phyloP scores from a whole-genome alignment of 2,888 invertebrate genomes.

The Allolobophora icterica region DNA sequence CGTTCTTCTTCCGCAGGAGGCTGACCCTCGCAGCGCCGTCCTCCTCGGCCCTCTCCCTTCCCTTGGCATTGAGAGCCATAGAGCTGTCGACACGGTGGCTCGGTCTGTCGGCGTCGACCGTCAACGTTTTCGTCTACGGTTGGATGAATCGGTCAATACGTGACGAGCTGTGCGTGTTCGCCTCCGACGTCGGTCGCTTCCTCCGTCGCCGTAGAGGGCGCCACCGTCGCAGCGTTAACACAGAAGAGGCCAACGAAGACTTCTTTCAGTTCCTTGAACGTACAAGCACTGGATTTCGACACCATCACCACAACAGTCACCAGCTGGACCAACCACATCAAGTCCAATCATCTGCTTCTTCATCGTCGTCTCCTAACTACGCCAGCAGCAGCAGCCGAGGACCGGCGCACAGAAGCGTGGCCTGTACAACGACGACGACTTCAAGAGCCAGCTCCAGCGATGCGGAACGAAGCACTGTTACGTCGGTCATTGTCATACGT shows the following conservation, averaged over 20 bases:
- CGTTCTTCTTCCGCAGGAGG: background rate
- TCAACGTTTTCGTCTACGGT: conserved; percentile 29
- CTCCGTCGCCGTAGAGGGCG: background rate
- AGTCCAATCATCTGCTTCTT: background rate
- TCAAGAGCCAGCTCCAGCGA: conserved; percentile 1
- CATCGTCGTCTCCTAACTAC: background rate
- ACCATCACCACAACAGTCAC: background rate
- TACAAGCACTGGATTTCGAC: background rate
- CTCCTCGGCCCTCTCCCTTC: background rate
- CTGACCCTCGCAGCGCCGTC: background rate
- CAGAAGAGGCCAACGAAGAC: conserved; percentile 3
- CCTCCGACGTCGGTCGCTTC: background rate
- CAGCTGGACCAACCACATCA: background rate
- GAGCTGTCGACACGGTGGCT: conserved; percentile 5
- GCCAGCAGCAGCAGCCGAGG: too few species aligned
- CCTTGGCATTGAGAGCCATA: background rate
- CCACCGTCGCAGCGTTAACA: background rate
- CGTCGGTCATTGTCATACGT: background rate
- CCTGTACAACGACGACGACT: background rate
- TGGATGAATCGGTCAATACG: conserved; percentile 30
- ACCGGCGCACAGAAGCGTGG: background rate
- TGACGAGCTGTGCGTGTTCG: background rate
- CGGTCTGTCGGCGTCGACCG: background rate
- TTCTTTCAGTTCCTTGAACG: conserved; percentile 28
- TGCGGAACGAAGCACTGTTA: background rate